Evolutionary conservation across 1,140 invertebrate genomes (phyloP), one percentile per base, ranked within the genome.

Genomic region (Brachionus koreanus): DNA sequence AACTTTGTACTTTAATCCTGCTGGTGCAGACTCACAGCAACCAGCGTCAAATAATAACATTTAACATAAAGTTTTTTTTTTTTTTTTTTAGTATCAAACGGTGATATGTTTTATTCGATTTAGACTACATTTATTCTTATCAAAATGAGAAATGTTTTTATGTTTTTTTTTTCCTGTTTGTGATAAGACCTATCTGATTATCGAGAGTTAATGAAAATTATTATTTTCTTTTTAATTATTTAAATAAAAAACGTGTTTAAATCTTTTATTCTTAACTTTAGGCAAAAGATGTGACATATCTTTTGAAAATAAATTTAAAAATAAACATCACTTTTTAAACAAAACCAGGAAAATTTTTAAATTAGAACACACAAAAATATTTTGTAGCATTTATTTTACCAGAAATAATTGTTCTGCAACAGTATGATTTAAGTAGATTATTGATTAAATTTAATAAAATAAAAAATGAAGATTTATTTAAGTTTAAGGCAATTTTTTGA

Each of bases 1-100:
- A 46, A 9, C 35, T 9, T 19, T 57, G 49, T 57, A 57, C 16
- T 57, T 57, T 9, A 57, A 57, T n/a, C 49, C 49, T 6, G 49
- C n/a, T 29, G 29, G 29, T 7, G 2, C 13, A 9, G 33, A 42
- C 33, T 10, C 37, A 9, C 65, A 69, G 9, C 65, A 37, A 23
- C 33, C 12, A 39, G 12, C 0, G 16, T 5, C 33, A 25, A 5
- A 33, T 16, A 19, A 16, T 16, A 39, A 69, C 23, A 57, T 57
- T 57, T 57, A 57, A 57, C 23, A 1, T 7, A 4, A n/a, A 16
- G 23, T n/a, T 1, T 12, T 16, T 16, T 57, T 12, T 16, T n/a
- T 13, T 16, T 69, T 69, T 29, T 63, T 69, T 37, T 37, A 69
- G 29, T 69, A 69, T 69, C 65, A 39, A 39, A 69, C 65, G 65